phyloP scores from a whole-genome alignment of 2,888 invertebrate species.

The Philaethria dido region DNA sequence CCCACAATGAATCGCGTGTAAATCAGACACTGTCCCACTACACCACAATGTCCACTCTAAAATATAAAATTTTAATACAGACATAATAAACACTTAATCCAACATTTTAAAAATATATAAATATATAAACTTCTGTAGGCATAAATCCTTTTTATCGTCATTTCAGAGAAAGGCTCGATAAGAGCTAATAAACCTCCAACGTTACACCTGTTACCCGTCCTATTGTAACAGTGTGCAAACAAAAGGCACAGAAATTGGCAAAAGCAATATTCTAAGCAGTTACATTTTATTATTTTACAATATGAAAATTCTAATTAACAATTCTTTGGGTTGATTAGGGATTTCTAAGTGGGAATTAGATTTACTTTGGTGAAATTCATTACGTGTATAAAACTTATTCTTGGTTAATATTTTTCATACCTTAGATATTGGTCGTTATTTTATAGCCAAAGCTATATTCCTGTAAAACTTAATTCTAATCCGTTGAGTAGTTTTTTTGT shows the following conservation, averaged over 20 bases:
- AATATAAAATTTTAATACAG: background rate
- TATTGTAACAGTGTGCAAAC: constrained; percentile 9
- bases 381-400: too few species aligned
- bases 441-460: too few species aligned
- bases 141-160: constrained; percentile 24
- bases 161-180: constrained; percentile 19
- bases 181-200: constrained; percentile 23
- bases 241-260: constrained; percentile 12
- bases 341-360: background rate
- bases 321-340: background rate
- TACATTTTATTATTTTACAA: constrained; percentile 14
- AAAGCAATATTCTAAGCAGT: constrained; percentile 7
- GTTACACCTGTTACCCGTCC: constrained; percentile 23
- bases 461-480: too few species aligned
- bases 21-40: too few species aligned
- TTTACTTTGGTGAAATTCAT: too few species aligned
- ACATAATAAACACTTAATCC: background rate
- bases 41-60: background rate
- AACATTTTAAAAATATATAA: constrained; percentile 5
- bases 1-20: too few species aligned
- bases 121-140: constrained; percentile 10
- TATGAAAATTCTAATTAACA: constrained; percentile 13
- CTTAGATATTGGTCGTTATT: too few species aligned
- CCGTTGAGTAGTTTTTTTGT: too few species aligned
- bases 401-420: too few species aligned